A percentile compares a stretch with the other conserved stretches of the same genome.
Conservation (phyloP, 2,113 vertebrate genomes). For the Eupsittula cactorum region DNA sequence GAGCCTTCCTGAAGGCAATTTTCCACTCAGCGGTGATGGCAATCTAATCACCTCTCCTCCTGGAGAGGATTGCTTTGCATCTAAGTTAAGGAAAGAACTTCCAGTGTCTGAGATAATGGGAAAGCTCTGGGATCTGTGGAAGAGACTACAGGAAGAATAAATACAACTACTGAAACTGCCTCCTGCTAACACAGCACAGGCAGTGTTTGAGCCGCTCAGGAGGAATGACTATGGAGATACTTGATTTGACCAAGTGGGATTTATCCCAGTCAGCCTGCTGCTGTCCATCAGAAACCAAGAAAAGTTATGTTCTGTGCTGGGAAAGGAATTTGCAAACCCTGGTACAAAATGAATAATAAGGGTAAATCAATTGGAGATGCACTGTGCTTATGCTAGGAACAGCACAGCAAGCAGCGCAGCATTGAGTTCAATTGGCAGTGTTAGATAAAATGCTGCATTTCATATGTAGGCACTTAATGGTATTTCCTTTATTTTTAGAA, state of each 20-base stretch:
- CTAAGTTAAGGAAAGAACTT: background rate
- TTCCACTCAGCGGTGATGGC: background rate
- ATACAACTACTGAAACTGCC: background rate
- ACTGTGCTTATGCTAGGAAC: background rate
- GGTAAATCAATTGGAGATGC: constrained; percentile 45
- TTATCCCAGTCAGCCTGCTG: constrained; percentile 27
- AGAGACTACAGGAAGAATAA: background rate
- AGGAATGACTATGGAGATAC: background rate
- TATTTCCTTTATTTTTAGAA: constrained; percentile 40
- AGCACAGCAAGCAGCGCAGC: background rate
- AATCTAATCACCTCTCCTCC: background rate
- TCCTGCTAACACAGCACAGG: background rate
- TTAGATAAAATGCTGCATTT: constrained; percentile 11
- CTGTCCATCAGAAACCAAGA: background rate
- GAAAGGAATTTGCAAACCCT: constrained; percentile 26
- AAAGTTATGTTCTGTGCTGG: background rate
- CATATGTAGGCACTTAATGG: background rate
- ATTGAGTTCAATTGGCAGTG: background rate
- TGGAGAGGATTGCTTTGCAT: background rate
- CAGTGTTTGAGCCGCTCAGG: background rate
- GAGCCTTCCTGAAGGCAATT: background rate
- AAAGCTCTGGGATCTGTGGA: background rate
- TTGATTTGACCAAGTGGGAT: constrained; percentile 8
- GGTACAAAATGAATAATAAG: constrained; percentile 22
- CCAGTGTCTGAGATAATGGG: background rate